These are phyloP conservation scores for Holothuria scabra DNA, from an alignment of 53 echinoderm and acorn worm genomes.

Conservation along the genomic window DNA sequence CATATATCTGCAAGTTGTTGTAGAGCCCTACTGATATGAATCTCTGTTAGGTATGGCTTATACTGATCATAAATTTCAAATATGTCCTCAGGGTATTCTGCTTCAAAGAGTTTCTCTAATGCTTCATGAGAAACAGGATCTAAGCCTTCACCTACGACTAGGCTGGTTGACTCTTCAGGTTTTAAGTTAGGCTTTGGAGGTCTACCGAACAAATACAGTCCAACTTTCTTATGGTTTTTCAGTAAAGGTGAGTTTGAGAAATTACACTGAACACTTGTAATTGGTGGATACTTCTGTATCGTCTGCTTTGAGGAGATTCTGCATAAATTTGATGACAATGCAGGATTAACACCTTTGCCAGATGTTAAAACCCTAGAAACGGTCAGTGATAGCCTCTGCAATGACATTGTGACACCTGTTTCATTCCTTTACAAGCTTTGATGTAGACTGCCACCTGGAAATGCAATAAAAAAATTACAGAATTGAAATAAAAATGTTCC, in stretches of 20 bases:
- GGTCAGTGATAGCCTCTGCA: no score
- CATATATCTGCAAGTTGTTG: constrained; percentile 58
- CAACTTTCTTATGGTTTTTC: constrained; percentile 7
- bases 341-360: no score
- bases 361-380: no score
- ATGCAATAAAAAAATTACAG: no score
- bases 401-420: no score
- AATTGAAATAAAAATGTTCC: no score
- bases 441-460: no score
- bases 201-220: constrained; percentile 20
- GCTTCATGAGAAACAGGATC: constrained; percentile 18
- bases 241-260: background rate
- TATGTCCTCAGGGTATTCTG: constrained; percentile 29
- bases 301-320: no score
- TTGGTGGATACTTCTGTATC: no score
- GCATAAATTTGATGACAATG: no score
- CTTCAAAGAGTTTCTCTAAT: constrained; percentile 50
- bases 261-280: background rate
- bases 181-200: constrained; percentile 31
- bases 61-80: constrained; percentile 21
- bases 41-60: constrained; percentile 33
- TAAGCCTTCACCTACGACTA: background rate
- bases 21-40: constrained; percentile 64
- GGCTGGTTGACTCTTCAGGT: background rate
- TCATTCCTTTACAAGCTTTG: no score